These are phyloP conservation scores for Chalcosyrphus nemorum DNA, from an alignment of 2,888 invertebrate species.

Conservation along the genomic window DNA sequence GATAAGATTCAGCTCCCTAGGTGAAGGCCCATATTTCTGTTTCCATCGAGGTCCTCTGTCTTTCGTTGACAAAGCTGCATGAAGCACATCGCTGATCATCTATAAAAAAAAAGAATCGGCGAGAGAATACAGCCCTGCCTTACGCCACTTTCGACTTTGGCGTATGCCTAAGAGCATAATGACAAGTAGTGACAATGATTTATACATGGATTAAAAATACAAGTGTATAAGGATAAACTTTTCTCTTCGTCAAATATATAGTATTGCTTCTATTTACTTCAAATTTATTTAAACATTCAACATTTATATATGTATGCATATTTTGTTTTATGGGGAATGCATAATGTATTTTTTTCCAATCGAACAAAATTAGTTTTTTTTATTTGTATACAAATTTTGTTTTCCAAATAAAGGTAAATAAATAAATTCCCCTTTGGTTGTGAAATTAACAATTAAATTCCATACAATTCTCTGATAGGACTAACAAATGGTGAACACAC, in stretches of 20 bases:
- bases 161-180: too few relatives aligned
- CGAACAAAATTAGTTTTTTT: not conserved
- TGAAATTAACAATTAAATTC: conserved; percentile 33
- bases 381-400: not conserved
- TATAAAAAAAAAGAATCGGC: too few relatives aligned
- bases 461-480: conserved; percentile 47
- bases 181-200: too few relatives aligned
- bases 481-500: conserved; percentile 68
- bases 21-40: too few relatives aligned
- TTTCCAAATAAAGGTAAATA: not conserved
- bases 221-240: too few relatives aligned
- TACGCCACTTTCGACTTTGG: too few relatives aligned
- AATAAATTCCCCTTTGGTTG: conserved; percentile 1
- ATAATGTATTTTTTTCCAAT: not conserved
- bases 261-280: conserved; percentile 48
- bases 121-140: too few relatives aligned
- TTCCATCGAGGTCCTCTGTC: too few relatives aligned
- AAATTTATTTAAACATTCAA: conserved; percentile 52
- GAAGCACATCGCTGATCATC: too few relatives aligned
- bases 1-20: too few relatives aligned
- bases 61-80: too few relatives aligned
- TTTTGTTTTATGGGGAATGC: not conserved
- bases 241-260: conserved; percentile 25
- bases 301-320: conserved; percentile 23
- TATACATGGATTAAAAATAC: not conserved